A percentile compares a stretch with the other conserved stretches of the same genome.
Evolutionary conservation across 2,888 invertebrate genomes (phyloP).

Genomic region (Willowsia nigromaculata): DNA sequence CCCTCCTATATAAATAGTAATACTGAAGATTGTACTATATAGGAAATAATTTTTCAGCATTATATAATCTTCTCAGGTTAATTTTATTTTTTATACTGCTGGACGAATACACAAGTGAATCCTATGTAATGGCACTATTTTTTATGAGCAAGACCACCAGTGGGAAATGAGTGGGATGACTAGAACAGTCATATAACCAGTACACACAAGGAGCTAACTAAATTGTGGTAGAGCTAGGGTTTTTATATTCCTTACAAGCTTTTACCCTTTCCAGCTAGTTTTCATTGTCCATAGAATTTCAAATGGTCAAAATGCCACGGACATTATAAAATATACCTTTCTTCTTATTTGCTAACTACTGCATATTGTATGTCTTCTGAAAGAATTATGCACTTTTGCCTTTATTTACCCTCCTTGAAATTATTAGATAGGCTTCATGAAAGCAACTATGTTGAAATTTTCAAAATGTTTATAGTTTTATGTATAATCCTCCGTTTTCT

Average conservation of each 20-base stretch:
- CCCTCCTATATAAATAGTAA: background rate
- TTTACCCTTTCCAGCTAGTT: constrained; percentile 34
- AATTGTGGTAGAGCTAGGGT: background rate
- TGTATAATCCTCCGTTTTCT: background rate
- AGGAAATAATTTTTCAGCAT: background rate
- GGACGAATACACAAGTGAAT: constrained; percentile 13
- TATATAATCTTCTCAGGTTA: constrained; percentile 17
- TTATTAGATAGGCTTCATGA: background rate
- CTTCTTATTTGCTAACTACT: background rate
- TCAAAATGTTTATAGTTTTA: background rate
- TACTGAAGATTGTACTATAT: background rate
- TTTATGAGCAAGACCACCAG: background rate
- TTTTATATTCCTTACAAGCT: background rate
- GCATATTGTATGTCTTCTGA: background rate
- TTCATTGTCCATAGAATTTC: background rate
- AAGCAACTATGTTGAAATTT: background rate
- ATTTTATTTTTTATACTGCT: constrained; percentile 1
- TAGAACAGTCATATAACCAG: background rate
- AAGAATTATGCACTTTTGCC: background rate
- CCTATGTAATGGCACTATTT: constrained; percentile 13
- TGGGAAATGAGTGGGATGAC: background rate
- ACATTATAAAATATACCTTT: background rate
- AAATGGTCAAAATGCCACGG: constrained; percentile 11
- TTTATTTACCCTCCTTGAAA: background rate
- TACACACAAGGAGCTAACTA: background rate